phyloP scores from a whole-genome alignment of 2,113 vertebrate species.

The Collichthys lucidus region DNA sequence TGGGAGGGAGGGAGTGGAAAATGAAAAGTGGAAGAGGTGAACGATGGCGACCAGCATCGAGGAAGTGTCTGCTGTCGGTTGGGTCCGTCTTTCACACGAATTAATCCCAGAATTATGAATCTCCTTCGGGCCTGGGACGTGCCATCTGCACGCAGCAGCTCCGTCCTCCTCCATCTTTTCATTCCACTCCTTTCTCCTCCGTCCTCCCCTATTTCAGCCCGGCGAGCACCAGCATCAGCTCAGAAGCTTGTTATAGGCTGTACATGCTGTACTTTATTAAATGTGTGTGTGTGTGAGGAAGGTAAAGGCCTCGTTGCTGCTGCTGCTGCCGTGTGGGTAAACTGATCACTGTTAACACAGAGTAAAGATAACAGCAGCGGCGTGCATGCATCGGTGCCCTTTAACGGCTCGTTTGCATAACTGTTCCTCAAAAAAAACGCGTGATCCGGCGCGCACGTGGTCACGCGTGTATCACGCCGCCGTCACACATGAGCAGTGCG shows the following conservation, averaged over 20 bases:
- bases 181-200: conserved; percentile 2
- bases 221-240: conserved; percentile 23
- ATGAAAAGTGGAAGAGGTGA: no score
- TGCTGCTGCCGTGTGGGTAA: conserved; percentile 17
- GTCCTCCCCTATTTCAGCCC: conserved; percentile 32
- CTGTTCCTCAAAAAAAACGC: conserved; percentile 4
- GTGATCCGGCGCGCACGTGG: conserved; percentile 37
- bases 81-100: conserved; percentile 55
- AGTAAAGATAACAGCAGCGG: conserved; percentile 34
- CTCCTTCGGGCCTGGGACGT: conserved; percentile 66
- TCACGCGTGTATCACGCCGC: conserved; percentile 31
- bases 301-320: conserved; percentile 18
- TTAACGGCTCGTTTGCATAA: conserved; percentile 37
- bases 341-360: conserved; percentile 34
- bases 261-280: conserved; percentile 40
- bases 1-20: no score
- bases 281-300: background rate
- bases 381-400: conserved; percentile 26
- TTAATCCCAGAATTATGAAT: conserved; percentile 71
- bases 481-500: conserved; percentile 3
- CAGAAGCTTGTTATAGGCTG: conserved; percentile 10
- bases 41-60: background rate
- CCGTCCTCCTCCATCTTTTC: conserved; percentile 39
- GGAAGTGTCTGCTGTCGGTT: background rate
- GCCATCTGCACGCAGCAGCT: conserved; percentile 71